These are phyloP conservation scores for Gryon sp. DNA, from an alignment of 1,140 invertebrate species.

Conservation along the genomic window DNA sequence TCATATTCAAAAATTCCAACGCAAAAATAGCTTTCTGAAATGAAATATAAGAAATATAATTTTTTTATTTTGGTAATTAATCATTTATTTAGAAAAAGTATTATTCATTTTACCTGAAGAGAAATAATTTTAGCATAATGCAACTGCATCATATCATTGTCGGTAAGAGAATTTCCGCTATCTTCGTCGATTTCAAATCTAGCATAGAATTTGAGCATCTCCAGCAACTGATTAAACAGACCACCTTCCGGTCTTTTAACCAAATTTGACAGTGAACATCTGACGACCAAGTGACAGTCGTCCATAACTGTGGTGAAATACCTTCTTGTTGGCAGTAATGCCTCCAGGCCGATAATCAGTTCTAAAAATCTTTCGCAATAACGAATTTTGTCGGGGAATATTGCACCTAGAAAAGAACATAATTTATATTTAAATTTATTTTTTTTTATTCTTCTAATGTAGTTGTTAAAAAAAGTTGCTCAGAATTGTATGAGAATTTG, in stretches of 20 bases:
- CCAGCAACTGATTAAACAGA: slow-evolving; percentile 94
- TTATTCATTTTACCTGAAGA: slow-evolving; percentile 84
- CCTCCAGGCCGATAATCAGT: slow-evolving; percentile 97
- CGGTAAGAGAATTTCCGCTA: slow-evolving; percentile 95
- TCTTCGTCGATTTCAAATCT: slow-evolving; percentile 99
- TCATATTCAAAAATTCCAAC: slow-evolving; percentile 90
- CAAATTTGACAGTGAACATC: slow-evolving; percentile 90
- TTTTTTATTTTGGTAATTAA: slow-evolving; percentile 17
- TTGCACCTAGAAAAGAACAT: slow-evolving; percentile 72
- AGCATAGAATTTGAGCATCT: slow-evolving; percentile 98
- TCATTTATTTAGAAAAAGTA: background rate
- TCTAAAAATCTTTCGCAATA: slow-evolving; percentile 98
- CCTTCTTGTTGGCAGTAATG: slow-evolving; percentile 94
- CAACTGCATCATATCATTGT: slow-evolving; percentile 94
- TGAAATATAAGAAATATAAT: slow-evolving; percentile 30
- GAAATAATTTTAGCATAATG: slow-evolving; percentile 96
- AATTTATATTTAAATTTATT: background rate
- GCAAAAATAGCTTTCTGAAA: slow-evolving; percentile 94
- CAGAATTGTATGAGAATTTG: too few relatives aligned
- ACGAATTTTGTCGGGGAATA: slow-evolving; percentile 83
- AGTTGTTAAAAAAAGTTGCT: slow-evolving; percentile 14
- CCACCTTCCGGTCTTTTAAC: slow-evolving; percentile 90
- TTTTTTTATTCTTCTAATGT: background rate
- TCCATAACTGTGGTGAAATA: slow-evolving; percentile 98
- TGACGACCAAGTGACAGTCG: slow-evolving; percentile 95